phyloP scores from a whole-genome alignment of 92 coral and sea anemone genomes.

The Virgularia gustaviana region DNA sequence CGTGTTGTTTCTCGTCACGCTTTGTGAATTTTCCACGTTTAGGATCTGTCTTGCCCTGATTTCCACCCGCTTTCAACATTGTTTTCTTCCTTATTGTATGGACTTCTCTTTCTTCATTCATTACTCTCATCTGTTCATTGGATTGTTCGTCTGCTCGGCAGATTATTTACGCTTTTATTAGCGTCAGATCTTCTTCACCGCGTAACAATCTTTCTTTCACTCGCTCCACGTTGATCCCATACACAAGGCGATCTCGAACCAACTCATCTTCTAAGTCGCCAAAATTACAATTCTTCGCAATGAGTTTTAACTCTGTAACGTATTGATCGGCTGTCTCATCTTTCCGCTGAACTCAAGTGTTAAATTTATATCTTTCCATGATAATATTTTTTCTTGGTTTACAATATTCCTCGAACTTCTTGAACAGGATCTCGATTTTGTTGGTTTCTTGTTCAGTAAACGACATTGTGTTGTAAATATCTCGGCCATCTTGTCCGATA shows the following conservation, averaged over 20 bases:
- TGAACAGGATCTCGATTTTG: slow-evolving; percentile 2
- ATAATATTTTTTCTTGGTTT: slow-evolving; percentile 16
- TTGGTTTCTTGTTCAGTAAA: not conserved
- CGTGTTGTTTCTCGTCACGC: not conserved
- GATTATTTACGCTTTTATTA: not conserved
- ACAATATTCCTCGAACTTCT: slow-evolving; percentile 24
- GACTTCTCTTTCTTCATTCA: not conserved
- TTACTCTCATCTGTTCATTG: not conserved
- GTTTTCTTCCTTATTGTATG: not conserved
- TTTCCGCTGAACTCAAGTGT: slow-evolving; percentile 8
- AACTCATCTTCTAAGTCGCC: slow-evolving; percentile 35
- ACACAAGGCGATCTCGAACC: slow-evolving; percentile 24
- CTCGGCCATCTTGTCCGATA: slow-evolving; percentile 33
- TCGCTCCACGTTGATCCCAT: slow-evolving; percentile 11
- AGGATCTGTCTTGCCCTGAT: not conserved
- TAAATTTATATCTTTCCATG: slow-evolving; percentile 27
- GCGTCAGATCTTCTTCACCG: slow-evolving; percentile 11
- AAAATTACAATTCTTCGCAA: slow-evolving; percentile 36
- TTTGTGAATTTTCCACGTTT: not conserved
- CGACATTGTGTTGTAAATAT: slow-evolving; percentile 15
- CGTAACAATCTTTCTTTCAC: slow-evolving; percentile 21
- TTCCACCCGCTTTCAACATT: not conserved
- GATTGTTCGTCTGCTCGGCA: slow-evolving; percentile 3
- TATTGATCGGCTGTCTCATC: slow-evolving; percentile 34
- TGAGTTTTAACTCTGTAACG: slow-evolving; percentile 12